Conservation (phyloP, 2,888 invertebrate genomes). For the Microplitis manilae region DNA sequence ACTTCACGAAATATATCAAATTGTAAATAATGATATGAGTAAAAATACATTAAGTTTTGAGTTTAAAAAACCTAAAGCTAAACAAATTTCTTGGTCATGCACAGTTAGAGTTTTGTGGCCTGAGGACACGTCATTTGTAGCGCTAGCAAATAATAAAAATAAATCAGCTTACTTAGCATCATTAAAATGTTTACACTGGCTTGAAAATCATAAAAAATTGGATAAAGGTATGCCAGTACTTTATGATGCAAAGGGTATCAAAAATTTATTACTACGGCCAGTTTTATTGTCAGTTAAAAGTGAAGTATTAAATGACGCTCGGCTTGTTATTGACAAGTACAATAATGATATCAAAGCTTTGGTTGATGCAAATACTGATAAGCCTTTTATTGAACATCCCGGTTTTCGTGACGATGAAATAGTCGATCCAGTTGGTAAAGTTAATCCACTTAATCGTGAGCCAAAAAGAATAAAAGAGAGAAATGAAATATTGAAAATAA, state of each 20-base stretch:
- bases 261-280: constrained; percentile 65
- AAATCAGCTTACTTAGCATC: constrained; percentile 75
- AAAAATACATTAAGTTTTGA: constrained; percentile 59
- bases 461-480: constrained; percentile 20
- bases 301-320: constrained; percentile 68
- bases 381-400: neutral
- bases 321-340: constrained; percentile 72
- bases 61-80: neutral
- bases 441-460: neutral
- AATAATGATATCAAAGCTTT: constrained; percentile 57
- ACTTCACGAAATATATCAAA: constrained; percentile 72
- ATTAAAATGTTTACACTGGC: constrained; percentile 74
- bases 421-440: constrained; percentile 44
- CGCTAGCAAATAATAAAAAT: constrained; percentile 73
- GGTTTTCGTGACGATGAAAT: constrained; percentile 12
- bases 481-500: constrained; percentile 32
- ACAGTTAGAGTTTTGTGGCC: constrained; percentile 77
- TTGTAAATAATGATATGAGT: constrained; percentile 72
- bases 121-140: constrained; percentile 73
- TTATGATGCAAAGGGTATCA: constrained; percentile 70
- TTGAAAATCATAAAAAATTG: constrained; percentile 73
- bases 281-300: constrained; percentile 67
- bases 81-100: constrained; percentile 73
- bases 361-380: constrained; percentile 16
- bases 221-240: constrained; percentile 73